These are phyloP conservation scores for Electrophaes corylata DNA, from an alignment of 2,888 invertebrate species.

Conservation along the genomic window DNA sequence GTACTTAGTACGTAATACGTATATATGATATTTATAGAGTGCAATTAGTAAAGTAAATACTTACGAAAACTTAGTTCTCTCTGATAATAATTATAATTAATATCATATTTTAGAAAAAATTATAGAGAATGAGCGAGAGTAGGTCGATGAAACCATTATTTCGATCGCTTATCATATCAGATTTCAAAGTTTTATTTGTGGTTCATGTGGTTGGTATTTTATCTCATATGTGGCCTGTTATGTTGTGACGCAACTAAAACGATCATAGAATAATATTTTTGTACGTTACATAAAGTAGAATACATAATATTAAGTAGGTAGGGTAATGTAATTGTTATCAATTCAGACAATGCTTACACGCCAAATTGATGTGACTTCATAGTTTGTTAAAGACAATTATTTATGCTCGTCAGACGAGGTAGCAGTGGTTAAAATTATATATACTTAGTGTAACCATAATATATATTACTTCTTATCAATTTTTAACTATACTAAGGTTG, in stretches of 20 bases:
- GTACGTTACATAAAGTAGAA: conserved; percentile 10
- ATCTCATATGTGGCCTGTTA: conserved; percentile 9
- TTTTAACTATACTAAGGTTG: background rate
- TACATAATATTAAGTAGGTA: background rate
- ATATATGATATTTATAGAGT: background rate
- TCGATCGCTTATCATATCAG: conserved; percentile 16
- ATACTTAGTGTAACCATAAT: background rate
- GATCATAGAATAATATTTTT: conserved; percentile 21
- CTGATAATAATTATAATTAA: too few species aligned
- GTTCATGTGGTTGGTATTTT: conserved; percentile 9
- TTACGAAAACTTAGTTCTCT: background rate
- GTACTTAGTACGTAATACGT: conserved; percentile 13
- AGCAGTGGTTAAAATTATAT: background rate
- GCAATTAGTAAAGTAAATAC: conserved; percentile 10
- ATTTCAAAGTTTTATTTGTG: conserved; percentile 14
- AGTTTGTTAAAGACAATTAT: conserved; percentile 9
- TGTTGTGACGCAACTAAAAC: conserved; percentile 22
- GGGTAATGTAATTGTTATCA: background rate
- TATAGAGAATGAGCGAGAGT: too few species aligned
- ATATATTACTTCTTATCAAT: too few species aligned
- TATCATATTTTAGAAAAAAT: too few species aligned
- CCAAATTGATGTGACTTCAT: conserved; percentile 10
- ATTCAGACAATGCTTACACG: conserved; percentile 3
- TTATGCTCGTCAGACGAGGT: background rate
- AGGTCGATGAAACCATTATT: background rate